These are phyloP conservation scores for Hesperia comma DNA, from an alignment of 2,888 invertebrate species.

Conservation along the genomic window DNA sequence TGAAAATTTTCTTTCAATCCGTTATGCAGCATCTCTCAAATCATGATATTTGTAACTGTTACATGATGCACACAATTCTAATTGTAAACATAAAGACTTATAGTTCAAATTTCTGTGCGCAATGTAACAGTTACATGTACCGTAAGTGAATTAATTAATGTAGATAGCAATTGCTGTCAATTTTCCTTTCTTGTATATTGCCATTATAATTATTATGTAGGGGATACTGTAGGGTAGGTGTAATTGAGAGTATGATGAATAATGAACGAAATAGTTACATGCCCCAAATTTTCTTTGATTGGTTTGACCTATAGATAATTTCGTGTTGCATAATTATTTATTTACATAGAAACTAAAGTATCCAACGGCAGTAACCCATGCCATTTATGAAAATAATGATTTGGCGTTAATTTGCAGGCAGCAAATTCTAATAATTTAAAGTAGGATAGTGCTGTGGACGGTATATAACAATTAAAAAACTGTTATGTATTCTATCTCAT, in stretches of 20 bases:
- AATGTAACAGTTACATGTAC: slow-evolving; percentile 20
- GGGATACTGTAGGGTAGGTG: slow-evolving; percentile 8
- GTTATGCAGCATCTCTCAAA: slow-evolving; percentile 20
- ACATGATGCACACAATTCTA: slow-evolving; percentile 26
- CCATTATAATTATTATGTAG: slow-evolving; percentile 23
- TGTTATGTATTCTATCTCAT: too few relatives aligned
- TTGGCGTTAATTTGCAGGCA: too few relatives aligned
- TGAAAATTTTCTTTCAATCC: too few relatives aligned
- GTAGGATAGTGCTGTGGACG: too few relatives aligned
- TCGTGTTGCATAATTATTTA: too few relatives aligned
- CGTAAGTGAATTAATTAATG: slow-evolving; percentile 6
- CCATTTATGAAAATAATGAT: too few relatives aligned
- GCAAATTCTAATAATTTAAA: too few relatives aligned
- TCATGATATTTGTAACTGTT: slow-evolving; percentile 17
- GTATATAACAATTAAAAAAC: too few relatives aligned
- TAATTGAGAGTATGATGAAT: neutral
- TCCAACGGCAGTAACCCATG: too few relatives aligned
- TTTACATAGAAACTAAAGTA: too few relatives aligned
- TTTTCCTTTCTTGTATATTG: slow-evolving; percentile 26
- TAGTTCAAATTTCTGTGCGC: slow-evolving; percentile 28
- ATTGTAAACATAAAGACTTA: slow-evolving; percentile 36
- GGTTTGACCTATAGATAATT: too few relatives aligned
- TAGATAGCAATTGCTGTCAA: slow-evolving; percentile 33
- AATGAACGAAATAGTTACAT: neutral
- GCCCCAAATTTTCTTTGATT: neutral